Base-by-base conservation (phyloP, 2,888 invertebrate species). In the Platypus cylindrus region DNA sequence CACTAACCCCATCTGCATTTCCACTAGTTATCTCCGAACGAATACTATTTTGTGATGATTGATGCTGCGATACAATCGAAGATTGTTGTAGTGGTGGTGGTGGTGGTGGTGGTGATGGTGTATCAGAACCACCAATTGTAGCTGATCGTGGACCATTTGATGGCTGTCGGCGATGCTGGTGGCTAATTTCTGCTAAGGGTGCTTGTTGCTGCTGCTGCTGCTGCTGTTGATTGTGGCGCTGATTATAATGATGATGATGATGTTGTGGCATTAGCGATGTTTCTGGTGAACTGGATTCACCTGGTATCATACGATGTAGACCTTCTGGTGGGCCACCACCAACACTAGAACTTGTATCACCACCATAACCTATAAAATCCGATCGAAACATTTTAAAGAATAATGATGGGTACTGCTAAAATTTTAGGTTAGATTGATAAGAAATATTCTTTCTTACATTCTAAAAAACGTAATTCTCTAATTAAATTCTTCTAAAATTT, bases 261-360 rank as follows among this genome's bases (percentile, higher is more conserved):
- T 40, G 28, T 9, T 44, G 42, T 34, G 43, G 41, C 12, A 48
- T 47, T 14, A 46, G 9, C 2, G 47, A 44, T 3, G 49, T 47
- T 44, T 59, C 57, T 2, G 59, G 59, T 3, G 68, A 66, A 48
- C 71, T 71, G 0, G 71, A 68, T 51, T 73, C 73, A 1, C 75
- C 75, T 0, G 73, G 73, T 9, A 75, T 67, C 72, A 74, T 71
- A 32, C 75, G 63, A 36, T 68, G 71, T 9, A 73, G 55, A 2
- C 71, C 73, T 24, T 68, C 62, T 1, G 71, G 71, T 17, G 70
- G 62, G 31, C 55, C 58, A 16, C 39, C 42, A n/a, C n/a, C n/a
- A n/a, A n/a, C n/a, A n/a, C n/a, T n/a, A n/a, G n/a, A n/a, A n/a
- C n/a, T n/a, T n/a, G n/a, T n/a, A n/a, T n/a, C n/a, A n/a, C n/a